Evolutionary conservation across 2,113 vertebrate species (phyloP), one percentile per base, ranked within the genome.

Genomic region (Chloropsis cyanopogon): DNA sequence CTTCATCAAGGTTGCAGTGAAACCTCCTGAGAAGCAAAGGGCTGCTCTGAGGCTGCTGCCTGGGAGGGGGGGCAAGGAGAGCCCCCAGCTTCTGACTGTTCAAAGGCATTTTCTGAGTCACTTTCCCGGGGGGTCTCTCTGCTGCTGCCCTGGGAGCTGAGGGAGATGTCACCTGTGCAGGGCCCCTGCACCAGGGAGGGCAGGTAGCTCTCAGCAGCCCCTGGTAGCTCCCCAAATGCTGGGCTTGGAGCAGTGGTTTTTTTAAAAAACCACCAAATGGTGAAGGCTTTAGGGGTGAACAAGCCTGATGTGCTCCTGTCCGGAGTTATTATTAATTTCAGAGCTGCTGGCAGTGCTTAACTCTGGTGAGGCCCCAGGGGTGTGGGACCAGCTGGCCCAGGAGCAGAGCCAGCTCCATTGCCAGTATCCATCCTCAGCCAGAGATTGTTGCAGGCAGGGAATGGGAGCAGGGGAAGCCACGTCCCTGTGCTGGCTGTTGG

Each of bases 61-160:
- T 63, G 56, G 39, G 20, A 50, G 39, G 21, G 10, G 78, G 46
- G 53, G 16, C 39, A 12, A 8, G 26, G 73, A 53, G 12, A 82
- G 4, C 28, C 12, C 68, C 39, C 61, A 41, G 1, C 3, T 37
- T 61, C 25, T 42, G 49, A 28, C 47, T 54, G 53, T 66, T 10
- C 68, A 53, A 77, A 69, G 87, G 39, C 11, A 7, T 65, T 70
- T 83, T 23, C 72, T 37, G 77, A 65, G 46, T 83, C 54, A 44
- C 14, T 26, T 81, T 29, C 42, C 39, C 0, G 0, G 14, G 28
- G 10, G 2, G 44, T 6, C 5, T 41, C 66, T 54, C 59, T 83
- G 77, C n/a, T 21, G 33, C 33, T 54, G 59, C 39, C 41, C 37
- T 47, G 24, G 35, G 52, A 71, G 22, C 81, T 49, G 53, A 71